phyloP scores from a whole-genome alignment of 1,140 invertebrate species.

The Cotesia glomerata region DNA sequence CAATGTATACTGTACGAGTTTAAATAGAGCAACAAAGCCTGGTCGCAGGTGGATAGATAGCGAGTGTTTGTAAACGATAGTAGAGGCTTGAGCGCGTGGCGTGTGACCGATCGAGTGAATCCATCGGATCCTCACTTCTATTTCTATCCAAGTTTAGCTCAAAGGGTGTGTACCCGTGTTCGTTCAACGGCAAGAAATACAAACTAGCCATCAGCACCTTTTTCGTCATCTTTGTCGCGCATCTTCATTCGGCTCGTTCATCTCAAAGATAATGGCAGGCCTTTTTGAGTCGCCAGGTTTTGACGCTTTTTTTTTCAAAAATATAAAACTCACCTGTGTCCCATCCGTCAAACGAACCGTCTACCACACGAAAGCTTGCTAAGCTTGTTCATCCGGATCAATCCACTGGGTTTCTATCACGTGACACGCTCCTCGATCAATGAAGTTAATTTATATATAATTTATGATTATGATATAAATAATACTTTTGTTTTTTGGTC shows the following conservation, averaged over 20 bases:
- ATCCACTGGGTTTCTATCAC: slow-evolving; percentile 1
- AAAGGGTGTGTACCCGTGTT: slow-evolving; percentile 46
- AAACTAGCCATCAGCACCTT: not conserved
- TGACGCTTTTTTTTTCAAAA: not conserved
- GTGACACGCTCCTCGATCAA: not conserved
- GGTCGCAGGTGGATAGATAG: not conserved
- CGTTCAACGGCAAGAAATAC: slow-evolving; percentile 21
- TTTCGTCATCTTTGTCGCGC: too few relatives aligned
- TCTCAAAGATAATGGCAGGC: not conserved
- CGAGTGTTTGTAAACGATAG: not conserved
- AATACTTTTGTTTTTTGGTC: too few relatives aligned
- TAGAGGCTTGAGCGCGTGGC: slow-evolving; percentile 7
- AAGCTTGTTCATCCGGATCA: slow-evolving; percentile 12
- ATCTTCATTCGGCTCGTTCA: not conserved
- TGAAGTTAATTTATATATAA: not conserved
- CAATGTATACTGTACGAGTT: too few relatives aligned
- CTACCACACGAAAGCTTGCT: not conserved
- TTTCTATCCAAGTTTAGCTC: slow-evolving; percentile 51
- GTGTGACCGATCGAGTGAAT: slow-evolving; percentile 49
- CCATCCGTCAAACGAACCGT: not conserved
- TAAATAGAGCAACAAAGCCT: too few relatives aligned
- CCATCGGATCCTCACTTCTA: slow-evolving; percentile 50
- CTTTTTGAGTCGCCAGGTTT: not conserved
- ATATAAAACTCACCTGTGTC: not conserved
- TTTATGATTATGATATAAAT: too few relatives aligned